Conservation (phyloP, 2,888 invertebrate species). For the Andrena bucephala region DNA sequence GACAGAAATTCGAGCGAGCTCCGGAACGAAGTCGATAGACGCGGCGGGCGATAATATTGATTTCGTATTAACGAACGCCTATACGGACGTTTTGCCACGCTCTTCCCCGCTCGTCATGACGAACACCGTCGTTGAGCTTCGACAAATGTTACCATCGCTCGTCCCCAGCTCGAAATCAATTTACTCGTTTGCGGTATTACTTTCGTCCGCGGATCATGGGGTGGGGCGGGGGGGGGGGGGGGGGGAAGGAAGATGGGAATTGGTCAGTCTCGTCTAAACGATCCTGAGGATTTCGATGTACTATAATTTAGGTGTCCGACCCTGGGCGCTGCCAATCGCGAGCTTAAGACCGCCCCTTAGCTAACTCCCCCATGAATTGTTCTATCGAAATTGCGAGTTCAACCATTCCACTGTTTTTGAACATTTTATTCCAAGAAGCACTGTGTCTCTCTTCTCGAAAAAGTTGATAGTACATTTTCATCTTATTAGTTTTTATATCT, state of each 20-base stretch:
- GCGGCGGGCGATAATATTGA: conserved; percentile 64
- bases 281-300: not conserved
- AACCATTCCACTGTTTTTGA: too few relatives aligned
- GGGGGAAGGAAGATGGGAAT: not conserved
- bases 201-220: conserved; percentile 54
- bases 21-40: conserved; percentile 47
- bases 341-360: too few relatives aligned
- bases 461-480: too few relatives aligned
- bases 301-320: not conserved
- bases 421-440: too few relatives aligned
- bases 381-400: too few relatives aligned
- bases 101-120: conserved; percentile 49
- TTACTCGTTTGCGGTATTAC: conserved; percentile 71
- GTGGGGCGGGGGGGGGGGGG: not conserved
- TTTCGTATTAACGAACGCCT: conserved; percentile 68
- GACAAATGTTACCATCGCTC: conserved; percentile 67
- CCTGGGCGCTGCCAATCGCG: too few relatives aligned
- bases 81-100: conserved; percentile 57
- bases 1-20: conserved; percentile 26
- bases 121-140: conserved; percentile 46
- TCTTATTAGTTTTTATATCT: too few relatives aligned
- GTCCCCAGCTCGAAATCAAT: conserved; percentile 67
- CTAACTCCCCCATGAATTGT: too few relatives aligned
- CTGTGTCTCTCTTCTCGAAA: too few relatives aligned
- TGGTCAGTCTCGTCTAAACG: not conserved